phyloP scores from a whole-genome alignment of 2,113 vertebrate genomes.

The Oplegnathus fasciatus region DNA sequence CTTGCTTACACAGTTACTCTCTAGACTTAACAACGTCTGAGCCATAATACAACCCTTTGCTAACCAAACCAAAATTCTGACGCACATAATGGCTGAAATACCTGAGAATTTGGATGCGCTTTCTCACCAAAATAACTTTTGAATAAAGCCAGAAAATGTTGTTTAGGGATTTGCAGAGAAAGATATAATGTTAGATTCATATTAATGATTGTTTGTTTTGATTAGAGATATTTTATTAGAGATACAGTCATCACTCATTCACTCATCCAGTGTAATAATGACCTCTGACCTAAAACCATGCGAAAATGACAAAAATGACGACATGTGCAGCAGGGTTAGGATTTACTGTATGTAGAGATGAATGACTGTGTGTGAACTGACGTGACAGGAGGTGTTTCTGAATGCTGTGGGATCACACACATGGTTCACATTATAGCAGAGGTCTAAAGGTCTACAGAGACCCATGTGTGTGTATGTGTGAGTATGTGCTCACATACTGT shows the following conservation, averaged over 20 bases:
- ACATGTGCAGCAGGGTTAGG: not conserved
- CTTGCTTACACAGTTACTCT: not conserved
- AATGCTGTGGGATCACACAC: constrained; percentile 11
- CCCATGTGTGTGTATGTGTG: constrained; percentile 30
- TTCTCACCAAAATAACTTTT: not conserved
- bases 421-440: constrained; percentile 33
- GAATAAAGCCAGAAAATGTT: not conserved
- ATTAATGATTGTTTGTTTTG: not conserved
- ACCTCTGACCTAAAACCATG: not conserved
- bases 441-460: constrained; percentile 3
- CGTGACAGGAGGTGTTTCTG: constrained; percentile 15
- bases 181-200: not conserved
- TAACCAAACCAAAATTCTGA: too few species aligned
- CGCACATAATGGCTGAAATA: not conserved
- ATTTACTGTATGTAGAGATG: not conserved
- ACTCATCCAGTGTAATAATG: not conserved
- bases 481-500: constrained; percentile 2
- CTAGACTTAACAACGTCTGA: not conserved
- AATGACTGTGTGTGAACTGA: constrained; percentile 12
- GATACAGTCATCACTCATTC: not conserved
- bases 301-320: not conserved
- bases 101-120: not conserved
- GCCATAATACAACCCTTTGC: not conserved
- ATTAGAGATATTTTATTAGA: not conserved
- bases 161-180: not conserved